Percentiles rank a stretch among this genome's conserved stretches.
phyloP scores from a whole-genome alignment of 2,797 vertebrate species.

The Halcyon badia region DNA sequence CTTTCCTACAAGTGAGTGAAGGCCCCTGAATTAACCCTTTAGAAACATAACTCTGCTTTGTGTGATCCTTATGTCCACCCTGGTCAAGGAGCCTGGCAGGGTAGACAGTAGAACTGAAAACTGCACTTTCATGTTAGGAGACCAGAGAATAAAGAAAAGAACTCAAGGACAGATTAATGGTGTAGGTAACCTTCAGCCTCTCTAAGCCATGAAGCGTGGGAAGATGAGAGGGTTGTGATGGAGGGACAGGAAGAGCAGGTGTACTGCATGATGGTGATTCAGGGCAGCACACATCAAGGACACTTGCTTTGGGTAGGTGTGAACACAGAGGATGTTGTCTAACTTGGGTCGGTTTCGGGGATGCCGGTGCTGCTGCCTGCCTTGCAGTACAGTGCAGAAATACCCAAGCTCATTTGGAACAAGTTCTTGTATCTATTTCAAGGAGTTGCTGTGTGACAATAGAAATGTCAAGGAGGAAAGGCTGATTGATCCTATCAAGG shows the following conservation, averaged over 20 bases:
- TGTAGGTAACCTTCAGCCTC: background rate
- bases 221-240: background rate
- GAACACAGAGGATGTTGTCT: background rate
- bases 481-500: background rate
- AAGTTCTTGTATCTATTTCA: background rate
- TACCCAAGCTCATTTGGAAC: background rate
- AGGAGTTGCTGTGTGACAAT: background rate
- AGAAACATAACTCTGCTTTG: background rate
- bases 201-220: background rate
- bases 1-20: background rate
- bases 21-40: background rate
- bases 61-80: background rate
- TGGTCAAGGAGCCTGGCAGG: background rate
- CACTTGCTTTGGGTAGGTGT: background rate
- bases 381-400: background rate
- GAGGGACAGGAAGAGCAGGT: background rate
- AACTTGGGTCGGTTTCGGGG: background rate
- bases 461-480: background rate
- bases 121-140: fast-evolving
- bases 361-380: background rate
- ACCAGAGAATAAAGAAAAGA: background rate
- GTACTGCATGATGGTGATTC: background rate
- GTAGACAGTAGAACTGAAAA: background rate
- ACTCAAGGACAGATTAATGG: background rate
- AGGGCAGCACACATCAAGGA: background rate